phyloP scores from a whole-genome alignment of 2,888 invertebrate species.

The Trissolcus brochymenae region DNA sequence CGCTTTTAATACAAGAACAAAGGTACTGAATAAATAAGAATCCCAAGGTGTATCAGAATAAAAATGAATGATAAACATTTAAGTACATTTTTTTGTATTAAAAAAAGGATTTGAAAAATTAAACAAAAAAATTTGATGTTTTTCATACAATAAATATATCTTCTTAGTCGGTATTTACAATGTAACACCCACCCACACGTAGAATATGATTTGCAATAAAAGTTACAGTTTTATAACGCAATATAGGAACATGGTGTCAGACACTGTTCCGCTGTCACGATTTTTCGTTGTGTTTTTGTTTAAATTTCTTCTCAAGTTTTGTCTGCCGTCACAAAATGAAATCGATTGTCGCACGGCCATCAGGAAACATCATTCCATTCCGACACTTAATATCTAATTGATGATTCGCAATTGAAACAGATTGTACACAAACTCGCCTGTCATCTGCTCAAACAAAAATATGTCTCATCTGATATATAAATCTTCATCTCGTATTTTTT shows the following conservation, averaged over 20 bases:
- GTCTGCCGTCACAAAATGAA: slow-evolving; percentile 44
- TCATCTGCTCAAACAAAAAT: slow-evolving; percentile 33
- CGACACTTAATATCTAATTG: slow-evolving; percentile 31
- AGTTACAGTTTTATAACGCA: not conserved
- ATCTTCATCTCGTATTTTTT: slow-evolving; percentile 6
- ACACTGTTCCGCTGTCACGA: slow-evolving; percentile 38
- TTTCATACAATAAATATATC: too few relatives aligned
- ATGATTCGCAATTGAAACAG: not conserved
- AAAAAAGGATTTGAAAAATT: too few relatives aligned
- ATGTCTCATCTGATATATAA: slow-evolving; percentile 2
- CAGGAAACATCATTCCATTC: slow-evolving; percentile 23
- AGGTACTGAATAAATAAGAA: slow-evolving; percentile 9
- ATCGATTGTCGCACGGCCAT: slow-evolving; percentile 23
- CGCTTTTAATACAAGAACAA: not conserved
- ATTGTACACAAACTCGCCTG: slow-evolving; percentile 23
- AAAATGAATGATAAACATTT: not conserved
- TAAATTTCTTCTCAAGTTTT: too few relatives aligned
- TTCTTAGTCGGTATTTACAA: too few relatives aligned
- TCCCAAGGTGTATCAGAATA: slow-evolving; percentile 13
- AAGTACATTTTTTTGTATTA: too few relatives aligned
- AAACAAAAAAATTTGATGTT: too few relatives aligned
- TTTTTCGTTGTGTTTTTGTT: slow-evolving; percentile 17
- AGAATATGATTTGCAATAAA: too few relatives aligned
- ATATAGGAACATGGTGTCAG: slow-evolving; percentile 41
- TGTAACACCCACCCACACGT: too few relatives aligned